Base-by-base conservation (phyloP, 2,888 invertebrate species). In the Agrilus mali region DNA sequence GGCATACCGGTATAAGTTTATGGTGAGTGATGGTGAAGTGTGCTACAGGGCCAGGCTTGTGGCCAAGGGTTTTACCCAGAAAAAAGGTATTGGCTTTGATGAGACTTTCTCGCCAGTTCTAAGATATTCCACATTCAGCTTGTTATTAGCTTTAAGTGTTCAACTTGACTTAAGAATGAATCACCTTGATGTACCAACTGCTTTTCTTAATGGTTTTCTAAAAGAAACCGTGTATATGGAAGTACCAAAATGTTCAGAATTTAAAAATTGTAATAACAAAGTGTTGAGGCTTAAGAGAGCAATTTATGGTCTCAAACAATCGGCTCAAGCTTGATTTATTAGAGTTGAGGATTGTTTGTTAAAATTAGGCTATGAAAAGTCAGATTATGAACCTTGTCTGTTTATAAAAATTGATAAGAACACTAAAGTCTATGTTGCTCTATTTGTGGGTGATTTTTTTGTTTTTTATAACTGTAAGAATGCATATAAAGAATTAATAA, bases 161-260 rank as follows among this genome's bases (percentile, higher is more conserved):
- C 42, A 47, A 34, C 31, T 49, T 31, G 41, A 44, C 22, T 42
- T 51, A 22, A 35, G 38, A 34, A 47, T 51, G 27, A 36, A 10
- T 20, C 52, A 55, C 40, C 40, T 52, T 39, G 51, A 50, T 45
- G 53, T 56, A n/a, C 52, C 44, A 36, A 56, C 54, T n/a, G 56
- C 54, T 37, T 55, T 56, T 46, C 39, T 57, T 15, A 54, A 57
- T 49, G 54, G 56, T 13, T 12, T 38, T 20, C 42, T 55, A 33
- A 40, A 52, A 36, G 53, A 57, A 50, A 42, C 36, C 17, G 45
- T 51, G 33, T 54, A 44, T 36, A 54, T 55, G 53, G 20, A 35
- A 41, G 36, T 42, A 36, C 53, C 51, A 27, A 50, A 53, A 38
- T 49, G 47, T 40, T 53, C 50, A 41, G 20, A 41, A 31, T 15